Evolutionary conservation across 35 echinoderm and acorn worm species (phyloP), one percentile per base, ranked within the genome.

Genomic region (Heliocidaris tuberculata): DNA sequence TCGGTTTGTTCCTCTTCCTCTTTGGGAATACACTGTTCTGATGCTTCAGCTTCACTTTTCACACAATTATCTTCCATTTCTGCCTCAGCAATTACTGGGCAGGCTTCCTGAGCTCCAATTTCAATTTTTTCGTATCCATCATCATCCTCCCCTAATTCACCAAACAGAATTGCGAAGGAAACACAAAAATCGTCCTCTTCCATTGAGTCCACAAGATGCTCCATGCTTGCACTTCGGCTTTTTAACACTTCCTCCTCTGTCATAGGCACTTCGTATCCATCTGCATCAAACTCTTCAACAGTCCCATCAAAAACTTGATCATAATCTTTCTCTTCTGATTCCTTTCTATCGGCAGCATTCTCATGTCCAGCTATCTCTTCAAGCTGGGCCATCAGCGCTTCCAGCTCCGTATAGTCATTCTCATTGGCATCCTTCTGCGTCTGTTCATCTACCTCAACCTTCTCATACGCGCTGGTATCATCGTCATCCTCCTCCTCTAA

Each of bases 111-210:
- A 48, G 91, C 91, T 49, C 91, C 91, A 31, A 93, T 93, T 93
- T 93, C 91, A 93, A 93, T 93, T 59, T 93, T 93, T 93, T 93
- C 91, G 30, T 93, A 93, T 6, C 91, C 91, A 93, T 93, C 91
- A 93, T 93, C 91, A 59, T 93, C 91, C 10, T 93, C 91, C 29
- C 50, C 50, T 30, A 93, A 52, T 15, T 93, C 47, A 49, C 49
- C 91, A 93, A 93, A 93, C 50, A 93, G 30, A 48, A 93, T 93
- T 10, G 91, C 91, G 6, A 93, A 29, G 19, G 91, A 31, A 30
- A 93, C n/a, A 15, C 31, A 13, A 59, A 93, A 93, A 59, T 93
- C 91, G 24, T 93, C 91, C 48, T 93, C 91, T 19, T 93, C 91
- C 91, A 49, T 59, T 24, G 47, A 93, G 17, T 93, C 48, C n/a